phyloP scores from a whole-genome alignment of 2,797 vertebrate species.

The Clarias fuscus region DNA sequence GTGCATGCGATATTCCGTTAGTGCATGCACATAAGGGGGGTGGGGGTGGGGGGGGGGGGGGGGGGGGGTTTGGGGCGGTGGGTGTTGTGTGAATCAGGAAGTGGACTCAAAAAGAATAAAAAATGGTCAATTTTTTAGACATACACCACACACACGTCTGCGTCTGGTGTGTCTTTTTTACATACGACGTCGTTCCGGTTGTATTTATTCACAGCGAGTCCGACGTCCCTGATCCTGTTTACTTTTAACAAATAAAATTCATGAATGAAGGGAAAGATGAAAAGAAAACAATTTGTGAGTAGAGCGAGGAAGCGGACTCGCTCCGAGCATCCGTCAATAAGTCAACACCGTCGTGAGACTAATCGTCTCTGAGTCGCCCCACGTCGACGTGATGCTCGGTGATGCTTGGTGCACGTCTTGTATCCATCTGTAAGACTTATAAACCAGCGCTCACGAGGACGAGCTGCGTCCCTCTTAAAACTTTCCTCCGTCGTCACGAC shows the following conservation, averaged over 20 bases:
- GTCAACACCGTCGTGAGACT: constrained; percentile 65
- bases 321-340: constrained; percentile 51
- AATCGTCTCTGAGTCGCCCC: constrained; percentile 59
- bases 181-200: constrained; percentile 65
- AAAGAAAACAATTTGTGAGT: constrained; percentile 46
- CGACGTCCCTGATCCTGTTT: constrained; percentile 56
- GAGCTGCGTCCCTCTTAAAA: background rate
- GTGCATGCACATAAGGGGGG: constrained; percentile 81
- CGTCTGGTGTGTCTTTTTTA: constrained; percentile 67
- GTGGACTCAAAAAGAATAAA: constrained; percentile 76
- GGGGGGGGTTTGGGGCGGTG: too few relatives aligned
- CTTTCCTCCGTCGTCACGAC: background rate
- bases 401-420: too few relatives aligned
- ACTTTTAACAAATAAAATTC: constrained; percentile 62
- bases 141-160: background rate
- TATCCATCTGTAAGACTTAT: too few relatives aligned
- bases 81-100: constrained; percentile 81
- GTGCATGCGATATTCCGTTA: constrained; percentile 85
- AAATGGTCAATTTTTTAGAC: constrained; percentile 64
- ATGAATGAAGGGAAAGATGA: constrained; percentile 50
- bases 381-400: too few relatives aligned
- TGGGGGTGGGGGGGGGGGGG: too few relatives aligned
- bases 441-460: too few relatives aligned
- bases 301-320: constrained; percentile 58
- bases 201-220: constrained; percentile 63